Conservation (phyloP, 2,888 invertebrate genomes). For the Fabriciana adippe region DNA sequence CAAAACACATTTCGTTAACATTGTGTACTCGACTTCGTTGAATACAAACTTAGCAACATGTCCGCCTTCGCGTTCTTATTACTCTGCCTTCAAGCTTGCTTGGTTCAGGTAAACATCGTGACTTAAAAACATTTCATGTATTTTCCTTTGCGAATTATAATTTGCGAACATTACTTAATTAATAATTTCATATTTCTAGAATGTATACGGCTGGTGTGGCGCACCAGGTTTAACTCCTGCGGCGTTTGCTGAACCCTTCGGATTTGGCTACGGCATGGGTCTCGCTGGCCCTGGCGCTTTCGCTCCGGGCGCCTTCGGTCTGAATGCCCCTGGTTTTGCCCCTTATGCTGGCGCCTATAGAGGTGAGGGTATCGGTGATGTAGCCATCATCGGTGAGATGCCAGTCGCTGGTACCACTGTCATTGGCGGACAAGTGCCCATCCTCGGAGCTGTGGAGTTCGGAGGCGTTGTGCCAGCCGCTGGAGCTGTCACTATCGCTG, state of each 20-base stretch:
- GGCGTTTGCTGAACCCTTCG: slow-evolving; percentile 3
- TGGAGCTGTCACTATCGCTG: slow-evolving; percentile 46
- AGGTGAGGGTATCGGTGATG: slow-evolving; percentile 45
- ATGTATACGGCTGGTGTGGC: slow-evolving; percentile 36
- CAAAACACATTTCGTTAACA: slow-evolving; percentile 28
- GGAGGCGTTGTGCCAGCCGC: slow-evolving; percentile 45
- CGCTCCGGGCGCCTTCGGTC: slow-evolving; percentile 6
- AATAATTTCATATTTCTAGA: slow-evolving; percentile 35
- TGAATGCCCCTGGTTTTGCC: background rate
- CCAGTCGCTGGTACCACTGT: slow-evolving; percentile 46
- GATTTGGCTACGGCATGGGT: slow-evolving; percentile 18
- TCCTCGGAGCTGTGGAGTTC: slow-evolving; percentile 49
- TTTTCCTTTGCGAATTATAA: background rate
- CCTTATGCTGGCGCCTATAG: slow-evolving; percentile 42
- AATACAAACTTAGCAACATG: slow-evolving; percentile 43
- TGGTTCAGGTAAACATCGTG: slow-evolving; percentile 47
- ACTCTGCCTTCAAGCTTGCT: slow-evolving; percentile 53
- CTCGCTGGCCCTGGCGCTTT: slow-evolving; percentile 39
- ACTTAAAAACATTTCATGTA: background rate
- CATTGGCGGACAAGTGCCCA: slow-evolving; percentile 50
- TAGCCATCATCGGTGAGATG: slow-evolving; percentile 46
- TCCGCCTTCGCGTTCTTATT: slow-evolving; percentile 47
- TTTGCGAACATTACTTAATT: background rate
- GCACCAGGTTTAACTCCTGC: slow-evolving; percentile 40
- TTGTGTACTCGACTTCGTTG: slow-evolving; percentile 19